Conservation (phyloP, 2,888 invertebrate genomes). For the Mesorhabditis belari region DNA sequence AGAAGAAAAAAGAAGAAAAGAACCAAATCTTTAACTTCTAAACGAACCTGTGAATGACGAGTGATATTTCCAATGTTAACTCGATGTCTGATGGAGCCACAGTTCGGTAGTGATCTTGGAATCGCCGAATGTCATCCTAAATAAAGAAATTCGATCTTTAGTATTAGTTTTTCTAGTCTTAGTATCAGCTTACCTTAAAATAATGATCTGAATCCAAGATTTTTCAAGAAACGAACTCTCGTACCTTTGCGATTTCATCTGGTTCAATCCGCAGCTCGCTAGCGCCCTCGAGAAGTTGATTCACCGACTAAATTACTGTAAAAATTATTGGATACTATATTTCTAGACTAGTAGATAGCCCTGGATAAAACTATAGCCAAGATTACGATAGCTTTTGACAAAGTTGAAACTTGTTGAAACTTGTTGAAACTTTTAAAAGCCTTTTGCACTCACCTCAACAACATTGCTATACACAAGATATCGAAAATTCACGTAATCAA, state of each 20-base stretch:
- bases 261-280: constrained; percentile 18
- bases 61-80: constrained; percentile 90
- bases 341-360: no score
- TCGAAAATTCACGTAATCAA: constrained; percentile 48
- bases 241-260: constrained; percentile 11
- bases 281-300: constrained; percentile 38
- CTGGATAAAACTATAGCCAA: no score
- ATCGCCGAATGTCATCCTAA: constrained; percentile 28
- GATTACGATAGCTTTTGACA: no score
- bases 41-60: constrained; percentile 83
- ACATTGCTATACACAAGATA: constrained; percentile 49
- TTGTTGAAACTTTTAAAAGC: no score
- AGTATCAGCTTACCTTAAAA: constrained; percentile 1
- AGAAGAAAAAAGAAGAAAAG: no score
- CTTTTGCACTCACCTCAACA: constrained; percentile 20
- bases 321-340: no score
- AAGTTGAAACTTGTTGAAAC: no score
- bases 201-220: not conserved
- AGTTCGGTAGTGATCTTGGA: constrained; percentile 23
- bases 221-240: not conserved
- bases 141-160: constrained; percentile 3
- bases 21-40: no score
- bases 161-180: not conserved
- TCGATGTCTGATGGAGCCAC: constrained; percentile 71
- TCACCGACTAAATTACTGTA: no score